phyloP scores from a whole-genome alignment of 2,113 vertebrate genomes.

The Nettapus auritus region DNA sequence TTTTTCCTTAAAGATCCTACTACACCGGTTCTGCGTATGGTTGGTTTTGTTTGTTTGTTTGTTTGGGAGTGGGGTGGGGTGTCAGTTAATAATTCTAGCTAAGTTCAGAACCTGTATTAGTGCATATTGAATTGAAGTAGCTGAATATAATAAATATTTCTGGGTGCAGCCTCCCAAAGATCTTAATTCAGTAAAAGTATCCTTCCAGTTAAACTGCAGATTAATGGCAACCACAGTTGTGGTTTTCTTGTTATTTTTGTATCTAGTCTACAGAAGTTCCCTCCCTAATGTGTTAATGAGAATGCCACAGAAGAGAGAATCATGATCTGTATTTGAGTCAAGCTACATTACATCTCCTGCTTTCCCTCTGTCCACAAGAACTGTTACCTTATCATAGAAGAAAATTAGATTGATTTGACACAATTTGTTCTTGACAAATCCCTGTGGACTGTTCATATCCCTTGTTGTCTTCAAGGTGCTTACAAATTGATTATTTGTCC shows the following conservation, averaged over 20 bases:
- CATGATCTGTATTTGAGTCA: not conserved
- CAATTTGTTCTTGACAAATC: constrained; percentile 24
- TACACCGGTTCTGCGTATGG: not conserved
- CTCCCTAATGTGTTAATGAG: not conserved
- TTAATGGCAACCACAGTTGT: not conserved
- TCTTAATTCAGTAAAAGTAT: not conserved
- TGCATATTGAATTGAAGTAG: not conserved
- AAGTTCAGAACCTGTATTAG: not conserved
- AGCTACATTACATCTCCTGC: not conserved
- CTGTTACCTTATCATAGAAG: not conserved
- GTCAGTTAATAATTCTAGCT: not conserved
- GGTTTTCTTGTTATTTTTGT: not conserved
- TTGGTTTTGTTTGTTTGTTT: not conserved
- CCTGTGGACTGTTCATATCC: not conserved
- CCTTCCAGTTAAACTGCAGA: not conserved
- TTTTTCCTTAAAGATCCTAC: not conserved
- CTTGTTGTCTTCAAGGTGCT: constrained; percentile 16
- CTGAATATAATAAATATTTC: not conserved
- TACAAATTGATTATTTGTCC: constrained; percentile 13
- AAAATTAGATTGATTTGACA: constrained; percentile 30
- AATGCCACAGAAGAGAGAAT: not conserved
- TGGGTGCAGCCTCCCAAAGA: not conserved
- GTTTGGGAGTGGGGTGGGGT: not conserved
- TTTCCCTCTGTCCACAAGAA: not conserved
- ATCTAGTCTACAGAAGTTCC: not conserved